Evolutionary conservation across 2,888 invertebrate genomes (phyloP).

Genomic region (Latrodectus elegans): DNA sequence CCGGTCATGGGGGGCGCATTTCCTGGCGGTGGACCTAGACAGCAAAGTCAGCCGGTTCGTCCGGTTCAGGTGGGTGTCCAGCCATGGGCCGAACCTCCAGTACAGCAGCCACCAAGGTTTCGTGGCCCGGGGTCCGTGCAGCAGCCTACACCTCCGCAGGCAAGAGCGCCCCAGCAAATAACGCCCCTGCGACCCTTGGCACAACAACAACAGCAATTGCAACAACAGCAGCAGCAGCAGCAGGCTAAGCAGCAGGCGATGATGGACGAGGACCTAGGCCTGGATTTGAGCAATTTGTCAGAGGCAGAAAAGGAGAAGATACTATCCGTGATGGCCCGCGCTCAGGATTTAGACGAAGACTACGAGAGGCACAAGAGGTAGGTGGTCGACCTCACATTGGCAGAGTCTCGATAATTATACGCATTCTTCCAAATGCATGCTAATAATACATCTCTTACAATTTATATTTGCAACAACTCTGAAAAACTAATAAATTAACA

Average conservation of each 20-base stretch:
- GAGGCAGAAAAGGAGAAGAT: slow-evolving; percentile 80
- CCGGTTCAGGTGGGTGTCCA: slow-evolving; percentile 64
- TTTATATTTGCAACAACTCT: too few species aligned
- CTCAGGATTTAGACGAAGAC: slow-evolving; percentile 77
- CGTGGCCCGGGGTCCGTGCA: slow-evolving; percentile 13
- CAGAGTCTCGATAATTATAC: too few species aligned
- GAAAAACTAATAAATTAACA: too few species aligned
- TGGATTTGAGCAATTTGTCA: slow-evolving; percentile 79
- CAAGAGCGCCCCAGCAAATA: background rate
- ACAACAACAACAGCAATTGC: slow-evolving; percentile 44
- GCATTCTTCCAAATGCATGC: too few species aligned
- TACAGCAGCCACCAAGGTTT: slow-evolving; percentile 46
- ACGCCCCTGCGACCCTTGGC: slow-evolving; percentile 16
- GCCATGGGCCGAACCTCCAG: slow-evolving; percentile 68
- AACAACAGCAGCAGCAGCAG: slow-evolving; percentile 27
- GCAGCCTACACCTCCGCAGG: slow-evolving; percentile 18
- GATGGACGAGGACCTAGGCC: slow-evolving; percentile 73
- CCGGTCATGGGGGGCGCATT: background rate
- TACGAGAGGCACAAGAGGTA: slow-evolving; percentile 64
- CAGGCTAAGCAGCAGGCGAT: background rate
- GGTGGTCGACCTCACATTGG: background rate
- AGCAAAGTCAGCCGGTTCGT: slow-evolving; percentile 4
- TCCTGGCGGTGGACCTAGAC: slow-evolving; percentile 22
- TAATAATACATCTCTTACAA: too few species aligned
- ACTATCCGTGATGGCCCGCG: slow-evolving; percentile 80